A percentile compares a stretch with the other conserved stretches of the same genome.
phyloP scores from a whole-genome alignment of 2,113 vertebrate species.

The Tragelaphus buxtoni region DNA sequence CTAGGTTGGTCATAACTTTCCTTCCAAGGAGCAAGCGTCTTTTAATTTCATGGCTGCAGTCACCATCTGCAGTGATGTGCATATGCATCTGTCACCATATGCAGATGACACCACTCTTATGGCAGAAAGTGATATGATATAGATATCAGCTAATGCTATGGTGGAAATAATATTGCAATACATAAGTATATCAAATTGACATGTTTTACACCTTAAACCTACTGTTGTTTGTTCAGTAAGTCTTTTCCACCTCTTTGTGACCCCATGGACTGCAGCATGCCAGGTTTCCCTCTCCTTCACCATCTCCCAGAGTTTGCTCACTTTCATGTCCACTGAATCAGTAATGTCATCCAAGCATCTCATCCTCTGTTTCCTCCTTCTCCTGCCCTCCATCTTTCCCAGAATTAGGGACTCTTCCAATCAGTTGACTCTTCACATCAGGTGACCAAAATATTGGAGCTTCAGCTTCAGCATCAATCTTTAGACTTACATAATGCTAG shows the following conservation, averaged over 20 bases:
- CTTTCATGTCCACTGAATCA: background rate
- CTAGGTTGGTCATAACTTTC: no score
- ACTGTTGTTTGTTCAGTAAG: background rate
- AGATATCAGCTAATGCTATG: background rate
- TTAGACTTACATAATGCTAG: background rate
- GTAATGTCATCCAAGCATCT: background rate
- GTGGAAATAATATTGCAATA: background rate
- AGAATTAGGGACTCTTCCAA: no score
- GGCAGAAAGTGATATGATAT: background rate
- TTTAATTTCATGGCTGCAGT: no score
- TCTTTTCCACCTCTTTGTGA: background rate
- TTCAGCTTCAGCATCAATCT: no score
- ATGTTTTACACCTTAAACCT: background rate
- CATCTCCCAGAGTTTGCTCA: background rate
- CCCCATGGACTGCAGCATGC: background rate
- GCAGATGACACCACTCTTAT: no score
- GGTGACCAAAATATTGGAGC: no score
- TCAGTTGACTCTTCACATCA: no score
- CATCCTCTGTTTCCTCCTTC: no score
- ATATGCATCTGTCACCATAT: no score
- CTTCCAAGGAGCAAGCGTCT: no score
- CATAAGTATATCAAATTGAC: background rate
- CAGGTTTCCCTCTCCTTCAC: background rate
- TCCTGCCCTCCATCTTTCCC: no score
- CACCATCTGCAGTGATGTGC: no score